Conservation (phyloP, 35 echinoderm and acorn worm species). For the Lytechinus pictus region DNA sequence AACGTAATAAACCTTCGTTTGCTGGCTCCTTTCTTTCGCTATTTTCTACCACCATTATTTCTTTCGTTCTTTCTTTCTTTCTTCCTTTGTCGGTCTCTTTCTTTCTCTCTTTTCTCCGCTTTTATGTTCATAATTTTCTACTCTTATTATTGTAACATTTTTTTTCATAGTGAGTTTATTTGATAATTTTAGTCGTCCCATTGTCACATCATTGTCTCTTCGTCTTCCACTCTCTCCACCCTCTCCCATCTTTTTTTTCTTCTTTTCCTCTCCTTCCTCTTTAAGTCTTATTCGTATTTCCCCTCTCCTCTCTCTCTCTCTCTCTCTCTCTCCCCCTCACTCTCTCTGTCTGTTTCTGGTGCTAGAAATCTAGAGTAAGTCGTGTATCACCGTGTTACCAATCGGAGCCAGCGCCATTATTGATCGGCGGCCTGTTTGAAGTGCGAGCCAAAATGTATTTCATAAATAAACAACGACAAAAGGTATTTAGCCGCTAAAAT, state of each 20-base stretch:
- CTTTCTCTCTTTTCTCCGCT: not conserved
- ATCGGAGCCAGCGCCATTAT: not conserved
- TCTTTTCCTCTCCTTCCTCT: not conserved
- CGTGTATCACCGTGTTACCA: not conserved
- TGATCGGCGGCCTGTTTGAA: constrained; percentile 45
- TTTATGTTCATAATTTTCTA: not conserved
- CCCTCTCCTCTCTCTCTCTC: too few species aligned
- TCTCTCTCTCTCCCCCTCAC: not conserved
- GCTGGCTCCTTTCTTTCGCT: not conserved
- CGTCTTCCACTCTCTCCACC: not conserved
- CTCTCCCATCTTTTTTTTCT: too few species aligned
- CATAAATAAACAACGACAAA: constrained; percentile 58
- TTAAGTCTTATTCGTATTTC: too few species aligned
- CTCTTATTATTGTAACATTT: not conserved
- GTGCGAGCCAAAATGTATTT: constrained; percentile 47
- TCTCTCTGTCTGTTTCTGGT: not conserved
- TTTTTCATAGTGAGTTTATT: too few species aligned
- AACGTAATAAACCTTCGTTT: constrained; percentile 33
- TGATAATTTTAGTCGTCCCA: too few species aligned
- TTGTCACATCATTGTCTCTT: not conserved
- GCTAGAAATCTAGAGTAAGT: not conserved
- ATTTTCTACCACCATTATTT: not conserved
- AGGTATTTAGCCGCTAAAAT: constrained; percentile 51
- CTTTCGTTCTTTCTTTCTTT: not conserved
- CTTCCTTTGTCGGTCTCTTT: not conserved